Conservation (phyloP, 2,113 vertebrate genomes). For the Calyptomena viridis region DNA sequence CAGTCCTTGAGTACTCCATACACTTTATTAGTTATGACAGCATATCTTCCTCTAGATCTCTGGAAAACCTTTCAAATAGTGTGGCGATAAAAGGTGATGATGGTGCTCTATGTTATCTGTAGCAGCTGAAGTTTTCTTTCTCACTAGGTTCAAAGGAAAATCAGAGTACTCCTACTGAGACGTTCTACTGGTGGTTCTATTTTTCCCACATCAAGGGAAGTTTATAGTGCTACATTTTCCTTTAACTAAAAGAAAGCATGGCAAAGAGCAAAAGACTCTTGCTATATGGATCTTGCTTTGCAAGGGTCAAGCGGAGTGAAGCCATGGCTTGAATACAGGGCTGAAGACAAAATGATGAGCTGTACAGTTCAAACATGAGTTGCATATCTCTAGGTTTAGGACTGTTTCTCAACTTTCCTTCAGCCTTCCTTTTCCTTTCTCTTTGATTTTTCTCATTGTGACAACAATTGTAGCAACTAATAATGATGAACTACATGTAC, state of each 20-base stretch:
- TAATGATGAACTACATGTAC: background rate
- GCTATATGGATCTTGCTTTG: background rate
- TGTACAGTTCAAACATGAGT: background rate
- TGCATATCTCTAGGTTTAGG: background rate
- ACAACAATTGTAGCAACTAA: background rate
- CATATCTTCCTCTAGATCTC: background rate
- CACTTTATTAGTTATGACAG: background rate
- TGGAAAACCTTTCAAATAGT: background rate
- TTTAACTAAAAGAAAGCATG: background rate
- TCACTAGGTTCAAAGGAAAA: background rate
- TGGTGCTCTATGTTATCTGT: background rate
- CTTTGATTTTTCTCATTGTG: background rate
- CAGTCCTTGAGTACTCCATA: background rate
- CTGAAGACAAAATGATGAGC: background rate
- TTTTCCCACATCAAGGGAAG: background rate
- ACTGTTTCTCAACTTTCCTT: background rate
- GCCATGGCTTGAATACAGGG: background rate
- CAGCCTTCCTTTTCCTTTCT: too few relatives aligned
- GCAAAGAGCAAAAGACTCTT: background rate
- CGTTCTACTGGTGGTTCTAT: background rate
- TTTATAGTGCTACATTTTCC: background rate
- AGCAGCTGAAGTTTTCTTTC: background rate
- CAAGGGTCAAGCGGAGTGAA: background rate
- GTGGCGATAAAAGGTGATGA: background rate
- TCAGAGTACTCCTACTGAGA: background rate